A percentile compares a stretch with the other conserved stretches of the same genome.
phyloP scores from a whole-genome alignment of 2,888 invertebrate genomes.

The Elmis aenea region DNA sequence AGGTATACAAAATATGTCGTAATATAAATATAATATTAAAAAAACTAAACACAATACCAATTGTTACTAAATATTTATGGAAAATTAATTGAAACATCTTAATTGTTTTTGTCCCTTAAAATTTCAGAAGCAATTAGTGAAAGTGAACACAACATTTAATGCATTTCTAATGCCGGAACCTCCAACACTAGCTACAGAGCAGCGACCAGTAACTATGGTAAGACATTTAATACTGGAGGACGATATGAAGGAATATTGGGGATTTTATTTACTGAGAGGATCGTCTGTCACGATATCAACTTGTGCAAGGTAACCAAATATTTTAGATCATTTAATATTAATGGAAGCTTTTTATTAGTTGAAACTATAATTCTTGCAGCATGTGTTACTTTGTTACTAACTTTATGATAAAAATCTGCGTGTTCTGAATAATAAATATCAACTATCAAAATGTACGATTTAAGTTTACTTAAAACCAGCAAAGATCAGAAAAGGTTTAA shows the following conservation, averaged over 20 bases:
- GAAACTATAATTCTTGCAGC: too few relatives aligned
- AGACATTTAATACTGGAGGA: conserved; percentile 66
- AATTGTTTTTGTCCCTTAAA: conserved; percentile 1
- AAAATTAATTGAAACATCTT: too few relatives aligned
- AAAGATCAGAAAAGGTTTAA: too few relatives aligned
- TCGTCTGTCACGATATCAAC: conserved; percentile 70
- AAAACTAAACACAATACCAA: too few relatives aligned
- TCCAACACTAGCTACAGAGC: conserved; percentile 55
- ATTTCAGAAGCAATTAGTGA: conserved; percentile 61
- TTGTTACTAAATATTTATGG: too few relatives aligned
- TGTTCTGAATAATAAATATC: too few relatives aligned
- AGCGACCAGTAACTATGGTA: conserved; percentile 63
- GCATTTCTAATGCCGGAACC: conserved; percentile 63
- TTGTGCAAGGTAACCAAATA: conserved; percentile 72
- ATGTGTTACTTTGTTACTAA: too few relatives aligned
- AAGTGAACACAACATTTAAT: conserved; percentile 69
- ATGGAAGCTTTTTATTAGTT: neutral
- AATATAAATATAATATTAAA: too few relatives aligned
- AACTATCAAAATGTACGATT: too few relatives aligned
- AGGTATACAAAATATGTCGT: too few relatives aligned
- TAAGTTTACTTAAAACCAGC: too few relatives aligned
- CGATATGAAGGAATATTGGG: conserved; percentile 81
- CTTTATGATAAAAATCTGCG: too few relatives aligned
- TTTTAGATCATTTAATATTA: neutral
- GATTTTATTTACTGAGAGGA: conserved; percentile 70